Conservation (phyloP, 1,140 invertebrate genomes). For the Bradysia coprophila region DNA sequence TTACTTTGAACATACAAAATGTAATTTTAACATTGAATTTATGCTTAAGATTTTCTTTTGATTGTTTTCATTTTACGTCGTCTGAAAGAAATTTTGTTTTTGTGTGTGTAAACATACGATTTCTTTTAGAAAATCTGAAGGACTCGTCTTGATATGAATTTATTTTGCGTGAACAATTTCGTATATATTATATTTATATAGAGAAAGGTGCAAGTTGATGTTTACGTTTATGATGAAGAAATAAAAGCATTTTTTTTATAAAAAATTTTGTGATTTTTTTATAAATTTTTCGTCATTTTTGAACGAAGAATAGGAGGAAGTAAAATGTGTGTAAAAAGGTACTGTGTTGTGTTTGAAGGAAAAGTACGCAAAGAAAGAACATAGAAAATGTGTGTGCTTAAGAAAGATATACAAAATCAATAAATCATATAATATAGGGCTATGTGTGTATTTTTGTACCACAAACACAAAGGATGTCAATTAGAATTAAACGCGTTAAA, state of each 20-base stretch:
- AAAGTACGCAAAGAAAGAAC: not conserved
- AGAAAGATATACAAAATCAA: no score
- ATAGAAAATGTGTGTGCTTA: no score
- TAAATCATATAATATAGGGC: not conserved
- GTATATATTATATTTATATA: no score
- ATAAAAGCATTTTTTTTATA: not conserved
- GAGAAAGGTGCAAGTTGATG: no score
- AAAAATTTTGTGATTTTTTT: not conserved
- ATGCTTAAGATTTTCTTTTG: conserved; percentile 6
- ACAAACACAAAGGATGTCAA: not conserved
- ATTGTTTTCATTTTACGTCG: not conserved
- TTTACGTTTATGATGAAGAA: not conserved
- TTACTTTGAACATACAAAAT: not conserved
- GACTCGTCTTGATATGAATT: no score
- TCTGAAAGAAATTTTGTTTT: not conserved
- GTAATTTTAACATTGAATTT: conserved; percentile 6
- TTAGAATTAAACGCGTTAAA: no score
- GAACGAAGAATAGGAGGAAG: not conserved
- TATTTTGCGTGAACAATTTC: no score
- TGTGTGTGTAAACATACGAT: not conserved
- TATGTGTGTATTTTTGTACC: not conserved
- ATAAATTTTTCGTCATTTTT: not conserved
- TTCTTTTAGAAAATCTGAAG: no score
- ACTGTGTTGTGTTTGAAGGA: not conserved
- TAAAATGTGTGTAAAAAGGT: not conserved